Evolutionary conservation across 1,140 invertebrate genomes (phyloP).

Genomic region (Trigoniulus corallinus): DNA sequence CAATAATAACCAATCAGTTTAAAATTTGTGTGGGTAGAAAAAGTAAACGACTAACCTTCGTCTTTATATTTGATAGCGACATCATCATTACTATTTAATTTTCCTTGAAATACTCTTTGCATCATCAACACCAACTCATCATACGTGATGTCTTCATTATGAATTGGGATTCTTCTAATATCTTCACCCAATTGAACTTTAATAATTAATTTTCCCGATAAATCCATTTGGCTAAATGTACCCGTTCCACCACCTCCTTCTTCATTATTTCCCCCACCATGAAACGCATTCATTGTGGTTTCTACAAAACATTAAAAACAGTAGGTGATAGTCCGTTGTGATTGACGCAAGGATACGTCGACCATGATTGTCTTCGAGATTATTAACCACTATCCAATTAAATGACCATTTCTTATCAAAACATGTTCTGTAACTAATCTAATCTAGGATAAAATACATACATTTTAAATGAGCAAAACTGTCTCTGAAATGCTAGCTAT

Average conservation of each 20-base stretch:
- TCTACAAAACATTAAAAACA: too few relatives aligned
- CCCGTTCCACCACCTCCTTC: not conserved
- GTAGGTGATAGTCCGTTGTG: too few relatives aligned
- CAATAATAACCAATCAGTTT: not conserved
- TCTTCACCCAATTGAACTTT: slow-evolving; percentile 49
- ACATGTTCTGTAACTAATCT: too few relatives aligned
- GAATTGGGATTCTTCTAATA: slow-evolving; percentile 50
- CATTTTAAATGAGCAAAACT: too few relatives aligned
- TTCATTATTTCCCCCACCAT: too few relatives aligned
- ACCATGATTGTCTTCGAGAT: too few relatives aligned
- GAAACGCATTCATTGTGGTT: too few relatives aligned
- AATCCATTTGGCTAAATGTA: slow-evolving; percentile 20
- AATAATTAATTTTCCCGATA: slow-evolving; percentile 36
- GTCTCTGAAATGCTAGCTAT: too few relatives aligned
- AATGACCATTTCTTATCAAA: too few relatives aligned
- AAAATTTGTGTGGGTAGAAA: not conserved
- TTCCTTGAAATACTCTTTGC: slow-evolving; percentile 51
- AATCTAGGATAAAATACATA: too few relatives aligned
- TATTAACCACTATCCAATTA: too few relatives aligned
- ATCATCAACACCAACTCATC: slow-evolving; percentile 61
- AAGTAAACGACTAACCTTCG: slow-evolving; percentile 35
- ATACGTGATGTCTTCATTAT: slow-evolving; percentile 60
- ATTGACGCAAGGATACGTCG: too few relatives aligned
- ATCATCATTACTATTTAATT: slow-evolving; percentile 45
- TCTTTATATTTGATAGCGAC: slow-evolving; percentile 57